These are phyloP conservation scores for Lemur catta DNA, from an alignment of 2,797 vertebrate genomes.

Conservation along the genomic window DNA sequence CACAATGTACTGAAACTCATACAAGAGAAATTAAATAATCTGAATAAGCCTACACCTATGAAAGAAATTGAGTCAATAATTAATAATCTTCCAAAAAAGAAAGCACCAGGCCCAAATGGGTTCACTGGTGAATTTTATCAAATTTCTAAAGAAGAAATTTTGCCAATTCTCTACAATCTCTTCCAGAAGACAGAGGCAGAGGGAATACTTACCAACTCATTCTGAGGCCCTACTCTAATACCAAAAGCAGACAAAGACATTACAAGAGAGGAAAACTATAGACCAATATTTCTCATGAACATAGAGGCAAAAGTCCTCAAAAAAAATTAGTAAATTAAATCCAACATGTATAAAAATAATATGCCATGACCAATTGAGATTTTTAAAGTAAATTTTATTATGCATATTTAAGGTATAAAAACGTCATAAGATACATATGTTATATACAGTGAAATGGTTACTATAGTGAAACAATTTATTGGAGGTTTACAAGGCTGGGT, in stretches of 20 bases:
- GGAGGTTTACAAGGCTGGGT: background rate
- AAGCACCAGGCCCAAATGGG: background rate
- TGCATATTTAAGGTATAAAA: background rate
- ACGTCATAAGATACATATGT: background rate
- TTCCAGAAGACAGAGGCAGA: background rate
- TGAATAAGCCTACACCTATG: background rate
- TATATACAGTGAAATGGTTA: background rate
- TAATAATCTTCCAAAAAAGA: background rate
- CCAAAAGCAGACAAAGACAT: background rate
- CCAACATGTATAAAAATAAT: background rate
- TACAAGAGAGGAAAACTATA: background rate
- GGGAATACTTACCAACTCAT: background rate
- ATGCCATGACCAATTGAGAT: background rate
- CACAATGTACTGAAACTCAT: background rate
- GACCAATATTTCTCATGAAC: background rate
- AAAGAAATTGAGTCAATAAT: background rate
- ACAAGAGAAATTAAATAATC: background rate
- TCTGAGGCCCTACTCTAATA: background rate
- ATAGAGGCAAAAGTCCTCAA: background rate
- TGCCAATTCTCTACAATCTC: background rate
- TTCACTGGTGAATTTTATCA: background rate
- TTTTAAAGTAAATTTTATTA: background rate
- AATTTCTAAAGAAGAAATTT: background rate
- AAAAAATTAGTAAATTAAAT: background rate
- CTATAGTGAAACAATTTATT: background rate